phyloP scores from a whole-genome alignment of 2,888 invertebrate species.

The Metacarcinus magister region DNA sequence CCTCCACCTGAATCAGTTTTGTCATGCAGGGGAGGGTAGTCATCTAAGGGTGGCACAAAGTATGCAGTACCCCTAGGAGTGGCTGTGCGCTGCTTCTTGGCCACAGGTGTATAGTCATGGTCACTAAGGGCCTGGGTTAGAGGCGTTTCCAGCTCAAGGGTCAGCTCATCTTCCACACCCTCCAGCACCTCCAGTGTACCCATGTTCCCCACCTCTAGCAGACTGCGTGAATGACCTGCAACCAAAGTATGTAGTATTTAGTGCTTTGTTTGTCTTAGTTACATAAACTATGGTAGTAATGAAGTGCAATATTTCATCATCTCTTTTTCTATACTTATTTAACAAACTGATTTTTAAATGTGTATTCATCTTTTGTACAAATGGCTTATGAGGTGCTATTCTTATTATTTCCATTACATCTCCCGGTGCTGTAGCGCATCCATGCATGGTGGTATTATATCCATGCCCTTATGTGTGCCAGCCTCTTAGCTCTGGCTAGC shows the following conservation, averaged over 20 bases:
- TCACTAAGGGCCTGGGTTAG: slow-evolving; percentile 77
- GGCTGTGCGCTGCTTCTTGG: slow-evolving; percentile 74
- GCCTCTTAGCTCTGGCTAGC: too few species aligned
- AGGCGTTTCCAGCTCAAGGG: slow-evolving; percentile 61
- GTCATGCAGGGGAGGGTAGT: slow-evolving; percentile 68
- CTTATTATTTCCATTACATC: too few species aligned
- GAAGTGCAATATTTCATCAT: too few species aligned
- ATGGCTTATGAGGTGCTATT: too few species aligned
- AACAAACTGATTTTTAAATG: too few species aligned
- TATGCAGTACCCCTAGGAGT: slow-evolving; percentile 59
- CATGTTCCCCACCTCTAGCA: slow-evolving; percentile 79
- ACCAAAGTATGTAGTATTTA: background rate
- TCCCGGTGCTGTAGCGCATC: too few species aligned
- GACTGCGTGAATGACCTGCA: slow-evolving; percentile 80
- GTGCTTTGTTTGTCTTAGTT: background rate
- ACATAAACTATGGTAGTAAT: too few species aligned
- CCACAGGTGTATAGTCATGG: slow-evolving; percentile 80
- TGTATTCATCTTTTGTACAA: too few species aligned
- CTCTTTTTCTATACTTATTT: too few species aligned
- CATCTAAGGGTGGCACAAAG: slow-evolving; percentile 72
- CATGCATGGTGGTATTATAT: too few species aligned
- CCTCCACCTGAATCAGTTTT: slow-evolving; percentile 76
- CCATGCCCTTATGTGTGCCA: too few species aligned
- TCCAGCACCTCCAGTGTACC: slow-evolving; percentile 66
- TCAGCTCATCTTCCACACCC: slow-evolving; percentile 76